Evolutionary conservation across 2,797 vertebrate genomes (phyloP), one percentile per base, ranked within the genome.

Genomic region (Dromococcyx pavoninus): DNA sequence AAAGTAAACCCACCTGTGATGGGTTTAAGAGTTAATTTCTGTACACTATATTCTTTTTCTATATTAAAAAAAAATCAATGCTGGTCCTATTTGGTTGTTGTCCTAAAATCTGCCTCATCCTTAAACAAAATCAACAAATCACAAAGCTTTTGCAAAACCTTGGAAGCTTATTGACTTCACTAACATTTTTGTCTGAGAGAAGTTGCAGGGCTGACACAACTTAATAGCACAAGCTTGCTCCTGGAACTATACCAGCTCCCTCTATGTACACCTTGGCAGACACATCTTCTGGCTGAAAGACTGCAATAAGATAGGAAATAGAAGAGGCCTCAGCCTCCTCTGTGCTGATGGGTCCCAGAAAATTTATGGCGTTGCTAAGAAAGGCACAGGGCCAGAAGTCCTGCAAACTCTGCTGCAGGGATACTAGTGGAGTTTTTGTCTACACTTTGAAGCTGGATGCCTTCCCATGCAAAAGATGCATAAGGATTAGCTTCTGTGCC

Each of bases 141-240:
- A 17, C 60, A 53, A 33, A 78, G 75, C 24, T 89, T 80, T 82
- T 91, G 8, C 82, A 75, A 86, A 88, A 30, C 80, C 44, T 87
- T 88, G 74, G 80, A 92, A 70, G 62, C 70, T 78, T 69, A 86
- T 8, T 84, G 91, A 86, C 78, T 81, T 80, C 2, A 14, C 75
- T 30, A 71, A 66, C 25, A 37, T 62, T 92, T 92, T 58, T 79
- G 67, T 65, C 70, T 22, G 13, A 66, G 71, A 17, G 53, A 92
- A 94, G 88, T 80, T n/a, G 82, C 73, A 66, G 64, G 13, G 64
- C 56, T 93, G 80, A 90, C 84, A 76, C 67, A 95, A 94, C 79
- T 95, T 64, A 94, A 87, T 39, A 91, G 84, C 53, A 53, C 80
- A 79, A 74, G 60, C 53, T 73, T 2, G 0, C 35, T 71, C 14